Conservation (phyloP, 2,797 vertebrate species). For the Acipenser transmontanus region DNA sequence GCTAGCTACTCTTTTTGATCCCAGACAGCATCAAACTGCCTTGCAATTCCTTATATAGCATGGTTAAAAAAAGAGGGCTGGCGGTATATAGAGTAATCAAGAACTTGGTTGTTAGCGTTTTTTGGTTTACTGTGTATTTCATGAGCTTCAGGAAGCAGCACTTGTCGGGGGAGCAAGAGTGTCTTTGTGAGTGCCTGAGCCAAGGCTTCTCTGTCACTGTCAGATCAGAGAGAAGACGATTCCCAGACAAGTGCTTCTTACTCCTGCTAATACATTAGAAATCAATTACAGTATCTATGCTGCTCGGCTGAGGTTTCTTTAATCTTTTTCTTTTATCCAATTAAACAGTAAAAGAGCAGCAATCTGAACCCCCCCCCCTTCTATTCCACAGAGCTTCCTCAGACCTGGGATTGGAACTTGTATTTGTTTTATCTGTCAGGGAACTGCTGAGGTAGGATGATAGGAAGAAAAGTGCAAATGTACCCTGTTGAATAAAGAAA, state of each 20-base stretch:
- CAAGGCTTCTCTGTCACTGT: background rate
- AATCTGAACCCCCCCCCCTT: background rate
- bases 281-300: slow-evolving; percentile 32
- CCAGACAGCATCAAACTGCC: too few relatives aligned
- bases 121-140: too few relatives aligned
- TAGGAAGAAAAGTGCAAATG: too few relatives aligned
- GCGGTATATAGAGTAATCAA: too few relatives aligned
- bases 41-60: too few relatives aligned
- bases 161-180: background rate
- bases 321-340: slow-evolving; percentile 36
- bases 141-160: too few relatives aligned
- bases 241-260: slow-evolving; percentile 19
- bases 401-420: too few relatives aligned
- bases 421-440: background rate
- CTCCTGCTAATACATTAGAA: slow-evolving; percentile 28
- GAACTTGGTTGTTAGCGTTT: too few relatives aligned
- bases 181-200: too few relatives aligned
- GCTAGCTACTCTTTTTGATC: too few relatives aligned
- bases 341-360: slow-evolving; percentile 23
- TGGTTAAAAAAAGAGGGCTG: too few relatives aligned
- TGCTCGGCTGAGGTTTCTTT: slow-evolving; percentile 24
- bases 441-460: background rate
- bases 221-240: slow-evolving; percentile 12
- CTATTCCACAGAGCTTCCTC: background rate
- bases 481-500: background rate